Evolutionary conservation across 1,140 invertebrate genomes (phyloP), one percentile per base, ranked within the genome.

Genomic region (Calycopis cecrops): DNA sequence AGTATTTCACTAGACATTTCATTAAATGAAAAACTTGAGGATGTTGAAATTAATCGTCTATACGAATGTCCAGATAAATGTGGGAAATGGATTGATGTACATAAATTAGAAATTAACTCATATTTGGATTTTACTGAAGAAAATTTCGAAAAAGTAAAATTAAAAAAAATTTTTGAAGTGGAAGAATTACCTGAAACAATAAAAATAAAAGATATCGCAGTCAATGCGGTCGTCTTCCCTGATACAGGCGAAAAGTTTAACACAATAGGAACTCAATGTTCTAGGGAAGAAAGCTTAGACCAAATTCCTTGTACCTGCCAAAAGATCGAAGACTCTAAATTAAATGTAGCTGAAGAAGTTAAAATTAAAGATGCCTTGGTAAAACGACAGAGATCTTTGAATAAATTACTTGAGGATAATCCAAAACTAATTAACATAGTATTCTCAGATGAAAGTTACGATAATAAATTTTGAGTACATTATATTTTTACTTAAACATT

Each of bases 51-150:
- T 58, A 53, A 60, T 21, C 49, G 33, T 8, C 28, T 76, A 35
- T 6, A 68, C 12, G 52, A 77, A 40, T 87, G 84, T 59, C 84
- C 84, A 21, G 69, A 65, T 50, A 61, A 55, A 21, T 87, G 84
- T 61, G 52, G 53, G 12, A 55, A 77, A 47, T 76, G 59, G 64
- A 40, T 65, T 48, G 40, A 64, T 11, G 52, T 60, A 2, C 82
- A 83, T 61, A 77, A 76, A 9, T 60, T 67, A 21, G 40, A 16
- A 9, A 57, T 85, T 38, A 48, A 65, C 10, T 62, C 62, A 11
- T 87, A 84, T 44, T 44, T 85, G 49, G 73, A 87, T 61, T 87
- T 65, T 38, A 70, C 57, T 17, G 79, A 87, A 52, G 65, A 81
- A 56, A 87, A 85, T 54, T 84, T 62, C 63, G 42, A 63, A 50